Conservation (phyloP, 1,140 invertebrate species). For the Periplaneta americana region DNA sequence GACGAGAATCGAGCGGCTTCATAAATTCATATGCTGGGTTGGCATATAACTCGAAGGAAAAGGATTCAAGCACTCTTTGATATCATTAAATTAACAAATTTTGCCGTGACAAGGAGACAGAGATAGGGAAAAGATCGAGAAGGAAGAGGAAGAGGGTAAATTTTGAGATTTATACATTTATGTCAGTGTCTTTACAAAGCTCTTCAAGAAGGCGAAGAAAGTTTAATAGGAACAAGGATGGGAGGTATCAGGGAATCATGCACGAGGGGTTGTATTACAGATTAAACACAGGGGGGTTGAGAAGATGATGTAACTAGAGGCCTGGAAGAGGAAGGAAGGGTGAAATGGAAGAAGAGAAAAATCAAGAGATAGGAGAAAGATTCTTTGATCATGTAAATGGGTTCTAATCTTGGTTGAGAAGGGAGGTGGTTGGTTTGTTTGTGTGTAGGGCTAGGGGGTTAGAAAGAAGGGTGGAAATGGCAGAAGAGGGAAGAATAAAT, state of each 20-base stretch:
- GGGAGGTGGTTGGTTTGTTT: not conserved
- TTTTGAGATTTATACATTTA: not conserved
- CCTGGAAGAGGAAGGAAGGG: not conserved
- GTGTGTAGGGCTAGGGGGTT: not conserved
- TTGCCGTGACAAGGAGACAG: not conserved
- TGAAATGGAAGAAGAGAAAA: not conserved
- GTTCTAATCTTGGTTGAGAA: slow-evolving; percentile 1
- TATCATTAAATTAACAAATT: not conserved
- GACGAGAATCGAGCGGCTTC: not conserved
- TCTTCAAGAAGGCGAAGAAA: not conserved
- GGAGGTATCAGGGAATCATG: not conserved
- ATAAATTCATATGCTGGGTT: not conserved
- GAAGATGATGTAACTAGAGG: not conserved
- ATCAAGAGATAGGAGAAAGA: not conserved
- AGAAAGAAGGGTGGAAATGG: not conserved
- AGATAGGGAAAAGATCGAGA: not conserved
- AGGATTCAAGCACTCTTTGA: not conserved
- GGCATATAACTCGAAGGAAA: not conserved
- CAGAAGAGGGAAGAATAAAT: not conserved
- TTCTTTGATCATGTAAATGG: slow-evolving; percentile 18
- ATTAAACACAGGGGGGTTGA: slow-evolving; percentile 9
- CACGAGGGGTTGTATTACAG: slow-evolving; percentile 8
- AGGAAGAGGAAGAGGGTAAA: not conserved
- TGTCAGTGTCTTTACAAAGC: not conserved
- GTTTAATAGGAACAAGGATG: not conserved